Evolutionary conservation across 2,888 invertebrate species (phyloP), one percentile per base, ranked within the genome.

Genomic region (Dermolepida albohirtum): DNA sequence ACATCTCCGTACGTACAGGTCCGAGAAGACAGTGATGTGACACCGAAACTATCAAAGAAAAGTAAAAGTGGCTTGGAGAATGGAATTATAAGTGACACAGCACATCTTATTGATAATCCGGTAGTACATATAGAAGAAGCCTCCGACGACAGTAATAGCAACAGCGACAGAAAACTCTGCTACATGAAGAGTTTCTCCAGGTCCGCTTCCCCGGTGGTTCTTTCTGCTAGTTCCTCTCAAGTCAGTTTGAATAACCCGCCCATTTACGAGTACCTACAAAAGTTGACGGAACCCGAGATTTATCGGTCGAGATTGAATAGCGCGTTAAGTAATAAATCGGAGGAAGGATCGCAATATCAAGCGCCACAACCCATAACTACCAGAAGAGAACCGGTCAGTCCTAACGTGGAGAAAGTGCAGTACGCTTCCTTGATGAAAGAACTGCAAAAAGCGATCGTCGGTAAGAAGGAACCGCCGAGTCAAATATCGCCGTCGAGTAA

Each of bases 141-240:
- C 16, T 83, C 83, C 8, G 84, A 84, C 71, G 83, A 83, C 64
- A 74, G 73, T 43, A 79, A 77, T 11, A 81, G 81, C 73, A 81
- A 82, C 69, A 82, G 82, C 72, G 83, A 83, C 72, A 78, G 85
- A 49, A 84, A 85, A 71, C 73, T 85, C 69, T 81, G 82, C 73
- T 82, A 84, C 74, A 85, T 86, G 85, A 84, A 84, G 72, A 86
- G 85, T 73, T 86, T 86, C 75, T 85, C 85, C 1, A 78, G 84
- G 41, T 84, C 85, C 11, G 82, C 85, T 40, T 85, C 85, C 7
- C 86, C 86, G 7, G 81, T 82, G 10, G 74, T 80, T 7, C 78
- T 85, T 47, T 85, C 85, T 1, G 84, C 84, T n/a, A 83, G 83
- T 68, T 85, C 85, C n/a, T 84, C 84, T 14, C 84, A 83, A 73